Evolutionary conservation across 64 coral and sea anemone species (phyloP).

Genomic region (Trachythela sp.): DNA sequence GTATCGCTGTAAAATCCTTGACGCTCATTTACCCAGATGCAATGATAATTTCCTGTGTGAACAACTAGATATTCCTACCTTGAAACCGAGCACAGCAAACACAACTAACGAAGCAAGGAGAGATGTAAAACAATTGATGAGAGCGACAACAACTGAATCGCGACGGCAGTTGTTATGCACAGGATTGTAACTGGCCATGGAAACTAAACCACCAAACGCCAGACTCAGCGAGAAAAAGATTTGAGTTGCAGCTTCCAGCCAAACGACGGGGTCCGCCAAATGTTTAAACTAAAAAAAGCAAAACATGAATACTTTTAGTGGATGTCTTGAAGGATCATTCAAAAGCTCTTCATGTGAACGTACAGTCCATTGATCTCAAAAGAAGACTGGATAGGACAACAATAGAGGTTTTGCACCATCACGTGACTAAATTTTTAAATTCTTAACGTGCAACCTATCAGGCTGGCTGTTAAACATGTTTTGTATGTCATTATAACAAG

Average conservation of each 20-base stretch:
- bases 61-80: neutral
- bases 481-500: too few relatives aligned
- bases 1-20: too few relatives aligned
- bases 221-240: slow-evolving; percentile 8
- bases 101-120: neutral
- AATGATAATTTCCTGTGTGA: too few relatives aligned
- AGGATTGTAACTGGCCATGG: slow-evolving; percentile 15
- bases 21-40: too few relatives aligned
- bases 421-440: too few relatives aligned
- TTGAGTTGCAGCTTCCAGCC: neutral
- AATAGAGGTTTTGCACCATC: too few relatives aligned
- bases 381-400: too few relatives aligned
- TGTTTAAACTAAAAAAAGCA: neutral
- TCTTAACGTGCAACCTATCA: too few relatives aligned
- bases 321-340: neutral
- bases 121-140: neutral
- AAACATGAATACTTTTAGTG: neutral
- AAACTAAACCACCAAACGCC: neutral
- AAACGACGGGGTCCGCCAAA: neutral
- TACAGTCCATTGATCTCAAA: too few relatives aligned
- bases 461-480: too few relatives aligned
- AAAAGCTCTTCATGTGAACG: neutral
- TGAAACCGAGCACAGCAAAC: neutral
- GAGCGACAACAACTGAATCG: neutral
- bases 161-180: neutral